These are phyloP conservation scores for Chascanopsetta lugubris DNA, from an alignment of 2,113 vertebrate species.

Conservation along the genomic window DNA sequence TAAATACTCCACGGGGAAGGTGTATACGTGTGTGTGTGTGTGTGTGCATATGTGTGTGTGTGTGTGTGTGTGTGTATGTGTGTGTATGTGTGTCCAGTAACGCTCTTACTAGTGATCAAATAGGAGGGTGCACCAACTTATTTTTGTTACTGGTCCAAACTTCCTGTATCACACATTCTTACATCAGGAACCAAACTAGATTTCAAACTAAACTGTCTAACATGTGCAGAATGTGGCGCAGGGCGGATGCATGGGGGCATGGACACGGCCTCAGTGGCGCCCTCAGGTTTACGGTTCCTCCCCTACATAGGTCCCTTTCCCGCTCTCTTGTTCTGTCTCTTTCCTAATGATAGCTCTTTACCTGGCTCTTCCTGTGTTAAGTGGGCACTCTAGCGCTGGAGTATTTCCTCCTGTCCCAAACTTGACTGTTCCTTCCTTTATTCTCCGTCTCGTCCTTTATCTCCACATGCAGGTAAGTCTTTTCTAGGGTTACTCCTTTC, in stretches of 20 bases:
- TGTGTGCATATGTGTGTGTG: conserved; percentile 2
- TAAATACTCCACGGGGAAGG: conserved; percentile 62
- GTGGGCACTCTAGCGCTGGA: conserved; percentile 56
- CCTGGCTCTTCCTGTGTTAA: conserved; percentile 48
- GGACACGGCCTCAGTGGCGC: too few species aligned
- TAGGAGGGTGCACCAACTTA: background rate
- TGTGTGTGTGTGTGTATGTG: background rate
- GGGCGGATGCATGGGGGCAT: too few species aligned
- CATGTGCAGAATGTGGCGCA: background rate
- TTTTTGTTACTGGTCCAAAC: conserved; percentile 10
- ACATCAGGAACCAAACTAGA: background rate
- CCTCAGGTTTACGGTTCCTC: conserved; percentile 16
- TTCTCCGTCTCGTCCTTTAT: conserved; percentile 53
- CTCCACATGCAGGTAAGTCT: conserved; percentile 57
- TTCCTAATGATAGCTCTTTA: background rate
- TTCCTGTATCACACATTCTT: conserved; percentile 1
- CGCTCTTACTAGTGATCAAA: too few species aligned
- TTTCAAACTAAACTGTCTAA: background rate
- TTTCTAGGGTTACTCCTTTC: conserved; percentile 62
- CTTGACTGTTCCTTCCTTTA: conserved; percentile 54
- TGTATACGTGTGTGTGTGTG: conserved; percentile 28
- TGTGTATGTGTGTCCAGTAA: background rate
- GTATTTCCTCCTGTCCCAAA: conserved; percentile 53
- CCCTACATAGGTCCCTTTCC: background rate
- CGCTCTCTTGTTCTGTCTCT: conserved; percentile 7